A percentile compares a stretch with the other conserved stretches of the same genome.
These are phyloP conservation scores for Sceliomorpha sp. DNA, from an alignment of 2,888 invertebrate species.

Conservation along the genomic window DNA sequence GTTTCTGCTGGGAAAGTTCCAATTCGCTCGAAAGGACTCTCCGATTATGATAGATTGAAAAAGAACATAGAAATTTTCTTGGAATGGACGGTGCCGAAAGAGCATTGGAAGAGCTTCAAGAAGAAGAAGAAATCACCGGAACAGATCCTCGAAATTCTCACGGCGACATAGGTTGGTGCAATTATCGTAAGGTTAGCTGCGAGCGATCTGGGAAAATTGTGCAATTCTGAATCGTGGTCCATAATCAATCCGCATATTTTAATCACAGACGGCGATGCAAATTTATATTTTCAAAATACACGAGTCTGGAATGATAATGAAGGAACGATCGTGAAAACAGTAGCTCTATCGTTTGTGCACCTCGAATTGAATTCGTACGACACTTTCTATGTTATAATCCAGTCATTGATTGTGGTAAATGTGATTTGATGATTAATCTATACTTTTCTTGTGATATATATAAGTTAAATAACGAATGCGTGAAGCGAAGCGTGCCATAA, in stretches of 20 bases:
- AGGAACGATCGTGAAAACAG: too few relatives aligned
- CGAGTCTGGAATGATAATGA: too few relatives aligned
- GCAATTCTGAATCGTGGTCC: background rate
- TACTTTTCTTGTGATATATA: too few relatives aligned
- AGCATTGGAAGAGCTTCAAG: conserved; percentile 88
- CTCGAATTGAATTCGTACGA: too few relatives aligned
- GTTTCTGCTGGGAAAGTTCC: conserved; percentile 87
- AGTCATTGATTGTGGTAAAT: too few relatives aligned
- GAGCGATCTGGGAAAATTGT: background rate
- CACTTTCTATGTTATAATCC: too few relatives aligned
- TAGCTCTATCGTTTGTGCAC: too few relatives aligned
- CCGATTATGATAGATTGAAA: conserved; percentile 85
- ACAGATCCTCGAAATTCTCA: conserved; percentile 88
- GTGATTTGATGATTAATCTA: too few relatives aligned
- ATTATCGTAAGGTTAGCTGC: background rate
- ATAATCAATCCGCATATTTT: too few relatives aligned
- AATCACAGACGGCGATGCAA: too few relatives aligned
- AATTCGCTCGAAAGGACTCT: conserved; percentile 82
- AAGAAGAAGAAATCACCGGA: conserved; percentile 88
- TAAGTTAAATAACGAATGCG: too few relatives aligned
- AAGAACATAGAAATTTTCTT: conserved; percentile 89
- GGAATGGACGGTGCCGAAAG: conserved; percentile 90
- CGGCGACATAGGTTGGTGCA: conserved; percentile 72
- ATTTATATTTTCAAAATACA: background rate
- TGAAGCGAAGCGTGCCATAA: too few relatives aligned